These are phyloP conservation scores for Dromococcyx pavoninus DNA, from an alignment of 2,797 vertebrate species.

Conservation along the genomic window DNA sequence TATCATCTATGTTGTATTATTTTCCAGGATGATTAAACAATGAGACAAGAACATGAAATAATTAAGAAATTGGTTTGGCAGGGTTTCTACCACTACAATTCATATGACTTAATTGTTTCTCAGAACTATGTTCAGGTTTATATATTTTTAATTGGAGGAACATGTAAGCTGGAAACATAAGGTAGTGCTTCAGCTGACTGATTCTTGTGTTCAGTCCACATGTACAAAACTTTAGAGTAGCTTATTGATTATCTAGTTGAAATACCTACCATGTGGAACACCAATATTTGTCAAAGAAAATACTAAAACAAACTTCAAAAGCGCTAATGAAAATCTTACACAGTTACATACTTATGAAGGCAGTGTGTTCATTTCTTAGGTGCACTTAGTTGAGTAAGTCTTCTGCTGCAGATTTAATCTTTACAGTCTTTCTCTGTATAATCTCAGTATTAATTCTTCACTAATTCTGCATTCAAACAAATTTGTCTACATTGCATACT, in stretches of 20 bases:
- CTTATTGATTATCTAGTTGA: not conserved
- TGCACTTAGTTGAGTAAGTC: not conserved
- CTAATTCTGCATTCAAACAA: constrained; percentile 31
- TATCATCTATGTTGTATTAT: not conserved
- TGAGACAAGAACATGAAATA: not conserved
- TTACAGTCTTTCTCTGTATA: constrained; percentile 54
- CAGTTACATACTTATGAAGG: not conserved
- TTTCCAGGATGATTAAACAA: not conserved
- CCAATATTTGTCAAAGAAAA: constrained; percentile 13
- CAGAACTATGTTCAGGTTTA: not conserved
- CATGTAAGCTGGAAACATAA: not conserved
- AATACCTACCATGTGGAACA: not conserved
- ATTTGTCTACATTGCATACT: not conserved
- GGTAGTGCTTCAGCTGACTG: not conserved
- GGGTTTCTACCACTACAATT: not conserved
- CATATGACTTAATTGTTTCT: not conserved
- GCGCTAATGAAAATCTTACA: not conserved
- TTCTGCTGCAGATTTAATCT: constrained; percentile 28
- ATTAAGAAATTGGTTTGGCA: not conserved
- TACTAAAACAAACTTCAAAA: constrained; percentile 38
- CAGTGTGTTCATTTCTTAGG: not conserved
- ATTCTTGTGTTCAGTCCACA: not conserved
- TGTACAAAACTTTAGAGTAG: constrained; percentile 15
- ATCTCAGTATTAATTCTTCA: constrained; percentile 3
- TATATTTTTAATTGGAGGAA: not conserved